Percentiles rank a stretch among this genome's conserved stretches.
phyloP scores from a whole-genome alignment of 1,140 invertebrate genomes.

The Leptinotarsa lineolata region DNA sequence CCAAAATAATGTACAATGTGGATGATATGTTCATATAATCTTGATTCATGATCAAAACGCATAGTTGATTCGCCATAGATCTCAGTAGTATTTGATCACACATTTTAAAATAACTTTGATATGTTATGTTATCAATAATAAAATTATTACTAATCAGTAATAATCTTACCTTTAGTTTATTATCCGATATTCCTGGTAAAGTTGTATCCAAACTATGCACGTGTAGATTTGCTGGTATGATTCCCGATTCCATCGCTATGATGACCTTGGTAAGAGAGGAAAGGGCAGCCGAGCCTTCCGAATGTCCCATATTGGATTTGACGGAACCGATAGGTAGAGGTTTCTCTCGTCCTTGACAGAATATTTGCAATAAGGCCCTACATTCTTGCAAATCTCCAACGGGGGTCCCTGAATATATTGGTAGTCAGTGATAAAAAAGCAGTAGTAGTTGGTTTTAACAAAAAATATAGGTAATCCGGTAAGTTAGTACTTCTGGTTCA shows the following conservation, averaged over 20 bases:
- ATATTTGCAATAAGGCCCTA: slow-evolving; percentile 76
- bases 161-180: slow-evolving; percentile 63
- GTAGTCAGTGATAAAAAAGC: too few relatives aligned
- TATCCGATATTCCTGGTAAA: slow-evolving; percentile 71
- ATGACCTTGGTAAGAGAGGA: slow-evolving; percentile 83
- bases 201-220: slow-evolving; percentile 71
- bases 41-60: too few relatives aligned
- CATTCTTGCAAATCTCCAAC: slow-evolving; percentile 87
- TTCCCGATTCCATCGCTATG: slow-evolving; percentile 68
- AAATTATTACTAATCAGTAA: too few relatives aligned
- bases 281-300: slow-evolving; percentile 85
- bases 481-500: too few relatives aligned
- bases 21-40: too few relatives aligned
- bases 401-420: slow-evolving; percentile 56
- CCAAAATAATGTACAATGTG: too few relatives aligned
- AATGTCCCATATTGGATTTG: slow-evolving; percentile 92
- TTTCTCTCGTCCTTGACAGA: slow-evolving; percentile 69
- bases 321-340: slow-evolving; percentile 85
- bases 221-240: slow-evolving; percentile 75
- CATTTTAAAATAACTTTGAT: too few relatives aligned
- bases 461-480: too few relatives aligned
- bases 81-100: too few relatives aligned
- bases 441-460: too few relatives aligned
- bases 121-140: too few relatives aligned
- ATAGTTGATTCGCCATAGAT: too few relatives aligned